Conservation (phyloP, 2,797 vertebrate species). For the Thalassophryne amazonica region DNA sequence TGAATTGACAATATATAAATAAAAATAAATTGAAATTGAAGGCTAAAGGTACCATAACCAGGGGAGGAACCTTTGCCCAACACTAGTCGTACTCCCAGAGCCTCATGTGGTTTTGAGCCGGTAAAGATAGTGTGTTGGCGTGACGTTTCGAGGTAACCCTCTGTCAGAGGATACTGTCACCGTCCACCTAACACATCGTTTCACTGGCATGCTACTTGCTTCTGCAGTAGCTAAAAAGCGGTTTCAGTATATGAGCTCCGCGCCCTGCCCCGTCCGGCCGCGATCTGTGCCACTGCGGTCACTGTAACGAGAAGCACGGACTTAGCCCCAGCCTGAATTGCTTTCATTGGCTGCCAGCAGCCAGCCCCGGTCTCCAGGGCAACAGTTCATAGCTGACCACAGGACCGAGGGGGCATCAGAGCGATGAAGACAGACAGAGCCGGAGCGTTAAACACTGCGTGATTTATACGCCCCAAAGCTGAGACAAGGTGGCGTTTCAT, state of each 20-base stretch:
- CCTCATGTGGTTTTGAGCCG: too few species aligned
- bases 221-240: constrained; percentile 9
- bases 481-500: constrained; percentile 68
- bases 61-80: too few species aligned
- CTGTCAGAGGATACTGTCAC: background rate
- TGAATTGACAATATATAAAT: too few species aligned
- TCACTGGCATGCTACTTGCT: constrained; percentile 4
- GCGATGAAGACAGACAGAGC: constrained; percentile 13
- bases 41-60: too few species aligned
- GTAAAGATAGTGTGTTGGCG: too few species aligned
- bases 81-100: too few species aligned
- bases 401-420: constrained; percentile 57
- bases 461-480: constrained; percentile 73
- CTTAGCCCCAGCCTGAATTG: constrained; percentile 36
- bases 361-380: constrained; percentile 64
- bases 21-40: too few species aligned
- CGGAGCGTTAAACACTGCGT: constrained; percentile 57
- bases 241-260: constrained; percentile 1
- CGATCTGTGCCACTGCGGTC: constrained; percentile 57
- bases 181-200: constrained; percentile 1
- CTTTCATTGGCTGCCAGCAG: constrained; percentile 69
- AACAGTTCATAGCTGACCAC: constrained; percentile 73
- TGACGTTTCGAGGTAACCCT: too few species aligned
- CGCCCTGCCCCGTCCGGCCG: constrained; percentile 17
- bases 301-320: constrained; percentile 57